Evolutionary conservation across 1,140 invertebrate genomes (phyloP).

Genomic region (Aphelinus atriplicis): DNA sequence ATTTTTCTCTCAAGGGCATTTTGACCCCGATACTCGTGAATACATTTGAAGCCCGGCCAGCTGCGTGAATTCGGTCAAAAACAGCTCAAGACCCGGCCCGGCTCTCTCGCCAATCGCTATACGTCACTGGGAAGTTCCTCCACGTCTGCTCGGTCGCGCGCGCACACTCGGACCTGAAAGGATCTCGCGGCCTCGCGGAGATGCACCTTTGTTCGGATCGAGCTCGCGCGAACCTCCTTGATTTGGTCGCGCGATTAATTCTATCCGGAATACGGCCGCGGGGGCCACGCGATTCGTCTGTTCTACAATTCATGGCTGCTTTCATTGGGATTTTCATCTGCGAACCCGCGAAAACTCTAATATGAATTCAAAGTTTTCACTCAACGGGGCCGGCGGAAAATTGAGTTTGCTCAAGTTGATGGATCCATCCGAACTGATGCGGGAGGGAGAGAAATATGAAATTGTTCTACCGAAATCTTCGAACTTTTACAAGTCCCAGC

Average conservation of each 20-base stretch:
- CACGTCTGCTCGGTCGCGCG: too few relatives aligned
- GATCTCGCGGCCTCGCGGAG: too few relatives aligned
- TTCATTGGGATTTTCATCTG: too few relatives aligned
- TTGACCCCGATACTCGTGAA: slow-evolving; percentile 18
- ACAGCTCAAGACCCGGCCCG: slow-evolving; percentile 1
- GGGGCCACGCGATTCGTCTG: too few relatives aligned
- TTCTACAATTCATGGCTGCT: too few relatives aligned
- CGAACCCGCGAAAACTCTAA: not conserved
- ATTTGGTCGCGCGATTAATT: too few relatives aligned
- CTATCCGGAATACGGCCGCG: too few relatives aligned
- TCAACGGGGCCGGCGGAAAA: not conserved
- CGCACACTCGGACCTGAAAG: too few relatives aligned
- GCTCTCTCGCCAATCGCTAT: not conserved
- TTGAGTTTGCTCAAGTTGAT: not conserved
- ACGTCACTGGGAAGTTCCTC: too few relatives aligned
- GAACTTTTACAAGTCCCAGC: slow-evolving; percentile 22
- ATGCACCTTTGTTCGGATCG: too few relatives aligned
- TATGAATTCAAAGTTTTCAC: not conserved
- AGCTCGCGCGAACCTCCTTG: too few relatives aligned
- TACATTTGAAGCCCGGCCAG: not conserved
- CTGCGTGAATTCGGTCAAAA: slow-evolving; percentile 14
- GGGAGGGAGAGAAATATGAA: not conserved
- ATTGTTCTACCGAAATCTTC: not conserved
- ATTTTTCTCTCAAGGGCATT: slow-evolving; percentile 28
- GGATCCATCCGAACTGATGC: slow-evolving; percentile 4